Evolutionary conservation across 2,113 vertebrate species (phyloP).

Genomic region (Mixornis gularis): DNA sequence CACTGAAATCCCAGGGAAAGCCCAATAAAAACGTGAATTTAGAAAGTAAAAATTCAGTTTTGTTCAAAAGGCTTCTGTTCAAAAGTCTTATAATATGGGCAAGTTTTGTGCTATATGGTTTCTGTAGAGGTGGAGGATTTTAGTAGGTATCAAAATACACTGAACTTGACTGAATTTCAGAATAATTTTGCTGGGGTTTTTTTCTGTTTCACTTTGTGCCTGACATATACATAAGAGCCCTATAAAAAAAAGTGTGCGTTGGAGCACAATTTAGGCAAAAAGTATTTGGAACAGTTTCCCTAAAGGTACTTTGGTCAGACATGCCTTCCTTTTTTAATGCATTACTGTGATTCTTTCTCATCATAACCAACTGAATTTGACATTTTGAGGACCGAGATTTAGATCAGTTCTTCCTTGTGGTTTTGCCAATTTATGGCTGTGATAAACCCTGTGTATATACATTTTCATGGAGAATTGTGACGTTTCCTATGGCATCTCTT

Average conservation of each 20-base stretch:
- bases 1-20: not conserved
- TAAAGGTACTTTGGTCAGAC: not conserved
- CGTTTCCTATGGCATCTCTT: not conserved
- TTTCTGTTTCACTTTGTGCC: not conserved
- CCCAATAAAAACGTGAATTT: not conserved
- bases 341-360: not conserved
- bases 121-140: not conserved
- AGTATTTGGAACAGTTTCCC: not conserved
- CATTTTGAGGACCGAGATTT: conserved; percentile 26
- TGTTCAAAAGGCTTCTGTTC: not conserved
- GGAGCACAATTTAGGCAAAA: not conserved
- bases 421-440: conserved; percentile 5
- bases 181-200: not conserved
- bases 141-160: not conserved
- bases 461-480: conserved; percentile 23
- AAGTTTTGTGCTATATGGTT: not conserved
- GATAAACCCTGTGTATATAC: conserved; percentile 2
- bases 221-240: not conserved
- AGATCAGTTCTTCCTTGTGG: conserved; percentile 18
- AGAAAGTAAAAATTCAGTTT: not conserved
- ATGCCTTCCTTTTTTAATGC: not conserved
- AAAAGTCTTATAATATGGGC: not conserved
- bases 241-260: not conserved
- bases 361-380: not conserved
- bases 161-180: not conserved